Conservation (phyloP, 64 coral and sea anemone genomes). For the Catalaphyllia jardinei region DNA sequence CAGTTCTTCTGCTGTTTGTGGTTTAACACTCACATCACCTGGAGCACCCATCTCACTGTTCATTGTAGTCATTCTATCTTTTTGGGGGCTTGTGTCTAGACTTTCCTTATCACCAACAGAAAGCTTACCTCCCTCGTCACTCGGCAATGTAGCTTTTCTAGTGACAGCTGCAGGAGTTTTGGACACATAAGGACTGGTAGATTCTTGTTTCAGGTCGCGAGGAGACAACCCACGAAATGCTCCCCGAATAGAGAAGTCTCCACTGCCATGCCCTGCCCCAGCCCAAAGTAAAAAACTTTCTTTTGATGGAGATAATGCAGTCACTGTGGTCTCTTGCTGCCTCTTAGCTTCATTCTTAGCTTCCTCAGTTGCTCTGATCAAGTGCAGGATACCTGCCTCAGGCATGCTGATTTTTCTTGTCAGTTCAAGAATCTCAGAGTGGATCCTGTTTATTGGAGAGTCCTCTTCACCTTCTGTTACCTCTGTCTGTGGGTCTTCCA, state of each 20-base stretch:
- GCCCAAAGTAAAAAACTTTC: conserved; percentile 7
- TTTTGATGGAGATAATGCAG: background rate
- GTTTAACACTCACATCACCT: background rate
- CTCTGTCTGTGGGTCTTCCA: background rate
- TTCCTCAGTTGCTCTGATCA: conserved; percentile 46
- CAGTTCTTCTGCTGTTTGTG: background rate
- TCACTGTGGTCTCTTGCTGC: background rate
- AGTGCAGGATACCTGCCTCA: conserved; percentile 28
- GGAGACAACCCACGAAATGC: background rate
- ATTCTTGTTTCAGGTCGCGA: background rate
- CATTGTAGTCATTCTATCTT: background rate
- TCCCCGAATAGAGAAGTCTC: conserved; percentile 34
- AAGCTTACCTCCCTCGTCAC: background rate
- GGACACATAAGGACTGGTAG: background rate
- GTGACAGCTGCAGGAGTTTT: background rate
- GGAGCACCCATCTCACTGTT: background rate
- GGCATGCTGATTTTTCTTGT: conserved; percentile 32
- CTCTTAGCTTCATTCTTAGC: conserved; percentile 24
- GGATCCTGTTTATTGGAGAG: conserved; percentile 46
- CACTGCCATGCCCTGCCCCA: background rate
- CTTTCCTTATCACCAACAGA: conserved; percentile 3
- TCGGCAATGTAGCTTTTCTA: background rate
- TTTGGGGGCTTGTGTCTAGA: background rate
- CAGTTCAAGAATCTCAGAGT: conserved; percentile 57
- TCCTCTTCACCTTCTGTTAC: background rate